Conservation (phyloP, 2,113 vertebrate species). For the Gasterosteus nipponicus region DNA sequence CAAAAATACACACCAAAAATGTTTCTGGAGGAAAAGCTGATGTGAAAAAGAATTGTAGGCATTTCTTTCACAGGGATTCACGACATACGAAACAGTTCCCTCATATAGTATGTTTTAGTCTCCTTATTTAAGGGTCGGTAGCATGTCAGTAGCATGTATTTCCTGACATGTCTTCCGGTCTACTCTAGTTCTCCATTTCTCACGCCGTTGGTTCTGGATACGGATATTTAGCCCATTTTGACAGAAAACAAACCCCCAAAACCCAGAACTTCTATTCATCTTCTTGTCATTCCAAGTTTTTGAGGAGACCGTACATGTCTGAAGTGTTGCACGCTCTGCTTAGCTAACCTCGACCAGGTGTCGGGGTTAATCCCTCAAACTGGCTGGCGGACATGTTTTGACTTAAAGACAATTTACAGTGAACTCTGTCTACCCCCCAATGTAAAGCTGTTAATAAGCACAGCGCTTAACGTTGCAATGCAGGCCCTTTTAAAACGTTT, state of each 20-base stretch:
- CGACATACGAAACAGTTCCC: not conserved
- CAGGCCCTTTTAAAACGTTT: not conserved
- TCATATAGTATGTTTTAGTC: not conserved
- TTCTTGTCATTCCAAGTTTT: not conserved
- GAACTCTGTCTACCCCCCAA: conserved; percentile 37
- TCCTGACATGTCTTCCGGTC: not conserved
- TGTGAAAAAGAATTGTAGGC: not conserved
- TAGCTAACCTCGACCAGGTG: conserved; percentile 50
- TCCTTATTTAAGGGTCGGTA: not conserved
- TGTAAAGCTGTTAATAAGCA: conserved; percentile 22
- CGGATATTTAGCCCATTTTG: not conserved
- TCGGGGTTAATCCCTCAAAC: conserved; percentile 50
- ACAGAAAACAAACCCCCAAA: conserved; percentile 12
- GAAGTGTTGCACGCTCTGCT: conserved; percentile 21
- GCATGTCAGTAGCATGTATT: not conserved
- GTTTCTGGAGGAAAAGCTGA: conserved; percentile 1
- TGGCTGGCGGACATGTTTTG: conserved; percentile 33
- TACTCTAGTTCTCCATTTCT: not conserved
- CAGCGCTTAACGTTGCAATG: conserved; percentile 5
- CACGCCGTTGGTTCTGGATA: not conserved
- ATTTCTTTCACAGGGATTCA: not conserved
- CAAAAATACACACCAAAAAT: no score
- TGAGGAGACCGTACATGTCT: conserved; percentile 4
- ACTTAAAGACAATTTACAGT: conserved; percentile 52
- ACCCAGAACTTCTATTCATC: not conserved